phyloP scores from a whole-genome alignment of 2,888 invertebrate genomes.

The Spatulosminthurus flaviceps region DNA sequence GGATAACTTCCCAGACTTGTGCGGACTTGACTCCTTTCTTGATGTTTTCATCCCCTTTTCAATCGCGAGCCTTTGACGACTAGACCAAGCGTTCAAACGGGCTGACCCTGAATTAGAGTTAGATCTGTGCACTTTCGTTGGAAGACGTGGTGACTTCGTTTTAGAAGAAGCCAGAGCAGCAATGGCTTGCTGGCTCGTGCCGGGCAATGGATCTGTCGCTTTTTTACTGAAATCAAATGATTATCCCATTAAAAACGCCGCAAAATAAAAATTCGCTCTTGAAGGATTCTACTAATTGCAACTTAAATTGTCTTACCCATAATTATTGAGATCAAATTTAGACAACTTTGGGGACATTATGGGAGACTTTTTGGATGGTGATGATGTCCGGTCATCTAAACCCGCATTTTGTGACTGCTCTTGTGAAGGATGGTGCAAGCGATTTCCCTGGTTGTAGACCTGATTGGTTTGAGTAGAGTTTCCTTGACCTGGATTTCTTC shows the following conservation, averaged over 20 bases:
- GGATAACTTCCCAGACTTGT: slow-evolving; percentile 60
- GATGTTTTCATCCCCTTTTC: slow-evolving; percentile 49
- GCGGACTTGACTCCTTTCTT: slow-evolving; percentile 46
- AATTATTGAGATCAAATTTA: slow-evolving; percentile 62
- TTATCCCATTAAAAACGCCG: not conserved
- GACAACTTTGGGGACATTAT: slow-evolving; percentile 57
- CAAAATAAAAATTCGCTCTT: not conserved
- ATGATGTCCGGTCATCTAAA: slow-evolving; percentile 52
- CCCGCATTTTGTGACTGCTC: slow-evolving; percentile 21
- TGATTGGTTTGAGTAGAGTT: slow-evolving; percentile 25
- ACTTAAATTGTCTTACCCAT: too few relatives aligned
- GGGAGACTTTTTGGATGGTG: slow-evolving; percentile 53
- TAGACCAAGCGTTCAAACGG: slow-evolving; percentile 45
- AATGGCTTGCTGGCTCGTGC: slow-evolving; percentile 53
- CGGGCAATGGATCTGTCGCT: slow-evolving; percentile 54
- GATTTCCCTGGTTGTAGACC: slow-evolving; percentile 28
- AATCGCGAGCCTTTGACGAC: slow-evolving; percentile 47
- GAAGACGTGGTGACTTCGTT: slow-evolving; percentile 51
- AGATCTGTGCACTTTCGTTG: slow-evolving; percentile 54
- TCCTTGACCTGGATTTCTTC: slow-evolving; percentile 21
- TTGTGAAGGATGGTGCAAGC: slow-evolving; percentile 30
- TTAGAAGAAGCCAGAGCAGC: slow-evolving; percentile 50
- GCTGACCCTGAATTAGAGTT: slow-evolving; percentile 62
- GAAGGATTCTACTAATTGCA: too few relatives aligned
- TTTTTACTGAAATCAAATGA: slow-evolving; percentile 47